Base-by-base conservation (phyloP, 2,888 invertebrate species). In the Rotaria sp. region DNA sequence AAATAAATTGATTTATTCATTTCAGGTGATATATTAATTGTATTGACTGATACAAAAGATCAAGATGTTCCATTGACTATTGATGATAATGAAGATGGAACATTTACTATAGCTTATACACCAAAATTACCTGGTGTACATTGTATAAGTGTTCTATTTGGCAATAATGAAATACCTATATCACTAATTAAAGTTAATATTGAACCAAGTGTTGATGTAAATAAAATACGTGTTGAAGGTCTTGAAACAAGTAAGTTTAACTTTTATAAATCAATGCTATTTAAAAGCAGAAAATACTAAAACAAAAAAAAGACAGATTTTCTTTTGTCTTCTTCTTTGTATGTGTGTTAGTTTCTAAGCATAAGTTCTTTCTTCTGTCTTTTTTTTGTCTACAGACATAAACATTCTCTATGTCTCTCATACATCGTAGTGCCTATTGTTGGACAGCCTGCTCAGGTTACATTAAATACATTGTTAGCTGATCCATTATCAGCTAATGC, bases 161-260 rank as follows among this genome's bases (percentile, higher is more conserved):
- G 90, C 84, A 90, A 89, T 45, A 89, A 89, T 86, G 90, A 91
- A 88, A 90, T 91, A 48, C 91, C 91, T 13, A 88, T 88, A 87
- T 90, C 90, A 88, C 91, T 91, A 15, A 90, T 91, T 88, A 91
- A 90, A 88, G 90, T 91, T 88, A 89, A 89, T 75, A 90, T 91
- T 10, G 90, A 90, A 88, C 90, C 91, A 55, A 90, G 89, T 88
- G 89, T 95, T 86, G 96, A 96, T 90, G 94, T 95, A 21, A 94
- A 94, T 85, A 95, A 95, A 91, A 94, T 96, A 89, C 94, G 94
- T 91, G 95, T 96, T 84, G 95, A 95, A 88, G 95, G 95, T 89
- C 92, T 96, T 84, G 95, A 95, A 91, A 94, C 94, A 90, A 95
- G 96, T 96, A 93, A 94, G 95, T 94, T 85, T 87, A 84, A 21